Base-by-base conservation (phyloP, 2,113 vertebrate genomes). In the Nymphicus hollandicus region DNA sequence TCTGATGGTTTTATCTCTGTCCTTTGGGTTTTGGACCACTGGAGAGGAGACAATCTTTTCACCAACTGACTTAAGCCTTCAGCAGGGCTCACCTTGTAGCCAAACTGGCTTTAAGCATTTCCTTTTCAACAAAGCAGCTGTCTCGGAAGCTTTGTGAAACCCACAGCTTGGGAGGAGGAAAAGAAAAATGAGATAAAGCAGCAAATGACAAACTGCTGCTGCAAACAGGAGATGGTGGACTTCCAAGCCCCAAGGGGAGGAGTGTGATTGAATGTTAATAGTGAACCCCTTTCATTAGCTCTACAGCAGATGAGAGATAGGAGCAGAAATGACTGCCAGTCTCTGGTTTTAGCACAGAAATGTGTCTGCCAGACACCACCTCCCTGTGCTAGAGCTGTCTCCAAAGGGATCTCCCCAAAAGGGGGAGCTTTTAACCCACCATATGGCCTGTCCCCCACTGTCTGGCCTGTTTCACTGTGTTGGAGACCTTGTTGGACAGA, bases 381-480 rank as follows among this genome's bases (percentile, higher is more conserved):
- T 95, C 58, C 35, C 27, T 74, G 39, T 71, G 72, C 41, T 23
- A 44, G 70, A 79, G 39, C 39, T 91, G 91, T 92, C 80, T 97
- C 83, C 83, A 92, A 94, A 93, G 95, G 92, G 83, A 90, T 92
- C 23, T 93, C 86, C 92, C 95, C 93, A 94, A 96, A 97, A 96
- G 95, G 93, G 92, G 95, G 92, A 96, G 96, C 96, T 94, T 96
- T 96, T 66, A 96, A 73, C 93, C 91, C 92, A 91, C 88, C 74
- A 2, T 95, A 93, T 63, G 63, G 7, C 2, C 1, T 89, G 73
- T 92, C 52, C 89, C 95, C 94, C 77, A 52, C 24, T 84, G 50
- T 6, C 72, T 84, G 73, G 33, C 29, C 81, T 55, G 7, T 64
- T 93, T 72, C n/a, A 16, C 49, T 44, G 28, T 39, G 10, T 4